Evolutionary conservation across 1,140 invertebrate species (phyloP), one percentile per base, ranked within the genome.

Genomic region (Tetramorium alpestre): DNA sequence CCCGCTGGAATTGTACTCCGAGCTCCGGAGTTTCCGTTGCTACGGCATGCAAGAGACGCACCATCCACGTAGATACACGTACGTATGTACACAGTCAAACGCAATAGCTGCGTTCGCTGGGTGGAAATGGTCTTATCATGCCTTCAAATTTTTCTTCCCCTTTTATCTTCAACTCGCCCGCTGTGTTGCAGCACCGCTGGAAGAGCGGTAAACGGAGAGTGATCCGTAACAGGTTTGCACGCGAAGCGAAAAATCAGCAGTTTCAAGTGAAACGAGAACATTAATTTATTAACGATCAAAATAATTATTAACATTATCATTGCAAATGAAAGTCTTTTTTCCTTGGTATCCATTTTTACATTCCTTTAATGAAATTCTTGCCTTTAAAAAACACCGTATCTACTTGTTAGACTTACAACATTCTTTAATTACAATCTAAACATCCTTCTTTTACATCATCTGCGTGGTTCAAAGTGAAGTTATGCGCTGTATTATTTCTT

Each of bases 1-100:
- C 54, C 65, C 84, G 78, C 25, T 86, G 86, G 80, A 87, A 87
- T 87, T 67, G 80, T 75, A 81, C 76, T n/a, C 51, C 25, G 73
- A 62, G 70, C 67, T 72, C n/a, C 44, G 76, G 65, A 69, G 65
- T 84, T 51, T 87, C 47, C 58, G 51, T 81, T 65, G 76, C 64
- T n/a, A 8, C 49, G 22, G 75, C 41, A 80, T 58, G 38, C 51
- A 28, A 84, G 80, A 60, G 69, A 84, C 58, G 80, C 54, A 11
- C 54, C n/a, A 69, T 81, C 33, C 47, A 10, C 22, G 22, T 54
- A 16, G 10, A 22, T 38, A 11, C 6, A 22, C 33, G 64, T 33
- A 60, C 49, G 25, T 58, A 28, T 10, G 54, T 82, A 41, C 49
- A 47, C n/a, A 77, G 18, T 47, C 44, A 65, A 64, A 47, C 44